Percentiles rank a stretch among this genome's conserved stretches.
Conservation (phyloP, 2,113 vertebrate genomes). For the Saguinus midas region DNA sequence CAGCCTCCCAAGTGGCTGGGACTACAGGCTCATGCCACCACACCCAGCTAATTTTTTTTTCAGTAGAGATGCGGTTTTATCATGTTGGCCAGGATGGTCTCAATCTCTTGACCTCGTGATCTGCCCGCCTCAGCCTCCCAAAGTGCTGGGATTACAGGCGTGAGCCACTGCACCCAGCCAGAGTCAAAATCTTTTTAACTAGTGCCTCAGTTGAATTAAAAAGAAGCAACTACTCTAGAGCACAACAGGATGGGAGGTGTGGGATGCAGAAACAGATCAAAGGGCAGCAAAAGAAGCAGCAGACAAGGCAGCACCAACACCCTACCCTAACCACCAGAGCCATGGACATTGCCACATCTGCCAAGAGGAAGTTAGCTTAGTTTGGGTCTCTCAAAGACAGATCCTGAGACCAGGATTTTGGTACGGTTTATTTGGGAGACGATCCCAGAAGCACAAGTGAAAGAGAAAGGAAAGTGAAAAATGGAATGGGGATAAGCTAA, state of each 20-base stretch:
- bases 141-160: too few relatives aligned
- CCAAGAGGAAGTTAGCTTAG: not conserved
- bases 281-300: slow-evolving; percentile 37
- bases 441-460: not conserved
- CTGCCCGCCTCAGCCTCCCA: too few relatives aligned
- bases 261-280: slow-evolving; percentile 12
- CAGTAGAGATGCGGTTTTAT: too few relatives aligned
- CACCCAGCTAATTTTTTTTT: too few relatives aligned
- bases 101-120: too few relatives aligned
- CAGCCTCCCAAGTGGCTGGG: too few relatives aligned
- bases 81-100: too few relatives aligned
- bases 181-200: not conserved
- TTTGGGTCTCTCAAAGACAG: not conserved
- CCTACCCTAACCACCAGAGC: not conserved
- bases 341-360: not conserved
- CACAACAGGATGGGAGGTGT: not conserved
- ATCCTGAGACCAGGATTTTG: not conserved
- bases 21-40: too few relatives aligned
- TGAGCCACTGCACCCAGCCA: not conserved
- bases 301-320: not conserved
- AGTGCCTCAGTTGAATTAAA: not conserved
- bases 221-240: not conserved
- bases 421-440: not conserved
- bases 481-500: not conserved
- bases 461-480: not conserved